A percentile compares a stretch with the other conserved stretches of the same genome.
Conservation (phyloP, 2,888 invertebrate genomes). For the Caenorhabditis sp. region DNA sequence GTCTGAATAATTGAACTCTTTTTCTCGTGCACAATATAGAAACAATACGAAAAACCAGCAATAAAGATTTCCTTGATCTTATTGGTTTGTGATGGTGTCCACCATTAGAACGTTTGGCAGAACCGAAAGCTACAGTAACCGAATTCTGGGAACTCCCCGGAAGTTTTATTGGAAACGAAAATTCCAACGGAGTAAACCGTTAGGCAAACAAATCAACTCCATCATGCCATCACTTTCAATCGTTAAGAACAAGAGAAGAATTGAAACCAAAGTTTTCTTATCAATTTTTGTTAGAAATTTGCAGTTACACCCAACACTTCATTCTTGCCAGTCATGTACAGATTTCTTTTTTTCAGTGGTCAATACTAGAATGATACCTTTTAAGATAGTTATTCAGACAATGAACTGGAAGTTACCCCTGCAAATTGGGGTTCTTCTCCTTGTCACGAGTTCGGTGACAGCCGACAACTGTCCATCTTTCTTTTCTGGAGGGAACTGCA, state of each 20-base stretch:
- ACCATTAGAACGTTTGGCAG: no score
- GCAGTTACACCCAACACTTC: not conserved
- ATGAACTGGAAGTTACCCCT: slow-evolving; percentile 2
- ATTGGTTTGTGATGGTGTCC: not conserved
- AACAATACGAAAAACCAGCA: not conserved
- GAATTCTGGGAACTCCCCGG: not conserved
- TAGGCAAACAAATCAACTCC: not conserved
- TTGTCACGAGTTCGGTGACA: not conserved
- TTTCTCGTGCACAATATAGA: not conserved
- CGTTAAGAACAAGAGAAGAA: not conserved
- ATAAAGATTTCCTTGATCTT: not conserved
- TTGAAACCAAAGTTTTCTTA: not conserved
- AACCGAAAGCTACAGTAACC: not conserved
- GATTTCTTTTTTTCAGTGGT: not conserved
- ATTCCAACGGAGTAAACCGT: not conserved
- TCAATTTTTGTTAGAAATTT: not conserved
- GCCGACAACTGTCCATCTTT: slow-evolving; percentile 15
- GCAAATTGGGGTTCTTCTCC: slow-evolving; percentile 7
- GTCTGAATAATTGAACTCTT: slow-evolving; percentile 1
- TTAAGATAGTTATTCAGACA: not conserved
- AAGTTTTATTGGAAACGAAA: not conserved
- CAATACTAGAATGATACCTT: not conserved
- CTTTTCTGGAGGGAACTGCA: not conserved
- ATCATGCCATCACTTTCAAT: not conserved
- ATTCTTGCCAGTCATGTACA: not conserved